A percentile compares a stretch with the other conserved stretches of the same genome.
These are phyloP conservation scores for Zoroaster sp. DNA, from an alignment of 53 echinoderm and acorn worm genomes.

Conservation along the genomic window DNA sequence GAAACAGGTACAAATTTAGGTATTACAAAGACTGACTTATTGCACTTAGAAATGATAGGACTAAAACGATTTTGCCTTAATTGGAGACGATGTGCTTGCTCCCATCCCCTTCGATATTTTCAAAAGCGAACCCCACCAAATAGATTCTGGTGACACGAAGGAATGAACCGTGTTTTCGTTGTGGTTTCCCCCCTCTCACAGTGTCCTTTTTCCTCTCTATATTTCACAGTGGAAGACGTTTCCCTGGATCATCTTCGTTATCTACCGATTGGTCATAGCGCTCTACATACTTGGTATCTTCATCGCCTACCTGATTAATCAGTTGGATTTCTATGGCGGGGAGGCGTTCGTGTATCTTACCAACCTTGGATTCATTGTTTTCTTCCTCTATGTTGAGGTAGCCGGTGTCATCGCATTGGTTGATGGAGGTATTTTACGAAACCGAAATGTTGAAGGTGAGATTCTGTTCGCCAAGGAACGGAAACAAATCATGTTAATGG, in stretches of 20 bases:
- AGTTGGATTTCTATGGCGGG: neutral
- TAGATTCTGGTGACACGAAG: too few species aligned
- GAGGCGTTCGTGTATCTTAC: slow-evolving; percentile 73
- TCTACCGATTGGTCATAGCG: slow-evolving; percentile 64
- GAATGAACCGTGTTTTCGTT: too few species aligned
- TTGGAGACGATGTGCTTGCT: too few species aligned
- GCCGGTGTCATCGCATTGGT: slow-evolving; percentile 46
- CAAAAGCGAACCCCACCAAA: too few species aligned
- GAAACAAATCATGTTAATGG: neutral
- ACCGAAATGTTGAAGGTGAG: slow-evolving; percentile 8
- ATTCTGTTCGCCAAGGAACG: neutral
- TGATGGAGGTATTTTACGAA: slow-evolving; percentile 12
- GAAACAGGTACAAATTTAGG: too few species aligned
- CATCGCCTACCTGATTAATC: slow-evolving; percentile 39
- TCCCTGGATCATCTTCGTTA: slow-evolving; percentile 38
- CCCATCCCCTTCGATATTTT: too few species aligned
- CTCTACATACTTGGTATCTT: slow-evolving; percentile 62
- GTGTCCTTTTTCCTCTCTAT: too few species aligned
- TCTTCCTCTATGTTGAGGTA: slow-evolving; percentile 52
- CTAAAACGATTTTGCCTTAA: too few species aligned
- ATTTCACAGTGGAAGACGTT: neutral
- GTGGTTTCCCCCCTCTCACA: too few species aligned
- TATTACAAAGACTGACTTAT: too few species aligned
- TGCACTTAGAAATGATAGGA: too few species aligned
- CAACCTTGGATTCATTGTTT: slow-evolving; percentile 63